These are phyloP conservation scores for Chromobotia macracanthus DNA, from an alignment of 2,797 vertebrate genomes.

Conservation along the genomic window DNA sequence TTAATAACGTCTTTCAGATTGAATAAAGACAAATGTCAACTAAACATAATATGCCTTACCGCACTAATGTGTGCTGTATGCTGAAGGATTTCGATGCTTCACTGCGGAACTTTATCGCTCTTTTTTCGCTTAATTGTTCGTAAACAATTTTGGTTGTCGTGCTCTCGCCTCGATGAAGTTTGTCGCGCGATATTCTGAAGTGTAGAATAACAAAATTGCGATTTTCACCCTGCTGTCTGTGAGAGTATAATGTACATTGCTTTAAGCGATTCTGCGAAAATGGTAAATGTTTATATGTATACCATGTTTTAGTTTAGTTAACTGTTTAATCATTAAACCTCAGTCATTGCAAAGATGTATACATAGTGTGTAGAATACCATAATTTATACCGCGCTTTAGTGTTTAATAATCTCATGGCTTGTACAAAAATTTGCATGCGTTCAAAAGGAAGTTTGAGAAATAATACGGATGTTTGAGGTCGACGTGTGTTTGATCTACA, in stretches of 20 bases:
- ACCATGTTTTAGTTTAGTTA: no score
- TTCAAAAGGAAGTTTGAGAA: constrained; percentile 10
- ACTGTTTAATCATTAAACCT: no score
- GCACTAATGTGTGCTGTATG: no score
- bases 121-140: background rate
- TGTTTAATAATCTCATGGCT: no score
- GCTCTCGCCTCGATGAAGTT: no score
- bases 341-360: no score
- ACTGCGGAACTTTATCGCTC: background rate
- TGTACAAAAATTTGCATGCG: background rate
- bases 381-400: no score
- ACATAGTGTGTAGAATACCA: no score
- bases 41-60: background rate
- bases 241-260: background rate
- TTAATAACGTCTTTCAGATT: background rate
- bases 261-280: no score
- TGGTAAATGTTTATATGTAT: background rate
- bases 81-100: background rate
- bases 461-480: constrained; percentile 32
- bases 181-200: background rate
- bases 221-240: background rate
- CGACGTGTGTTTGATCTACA: background rate
- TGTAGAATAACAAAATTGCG: no score
- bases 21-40: background rate
- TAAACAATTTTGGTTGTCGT: no score